Evolutionary conservation across 2,797 vertebrate genomes (phyloP), one percentile per base, ranked within the genome.

Genomic region (Cercopithecus diana): DNA sequence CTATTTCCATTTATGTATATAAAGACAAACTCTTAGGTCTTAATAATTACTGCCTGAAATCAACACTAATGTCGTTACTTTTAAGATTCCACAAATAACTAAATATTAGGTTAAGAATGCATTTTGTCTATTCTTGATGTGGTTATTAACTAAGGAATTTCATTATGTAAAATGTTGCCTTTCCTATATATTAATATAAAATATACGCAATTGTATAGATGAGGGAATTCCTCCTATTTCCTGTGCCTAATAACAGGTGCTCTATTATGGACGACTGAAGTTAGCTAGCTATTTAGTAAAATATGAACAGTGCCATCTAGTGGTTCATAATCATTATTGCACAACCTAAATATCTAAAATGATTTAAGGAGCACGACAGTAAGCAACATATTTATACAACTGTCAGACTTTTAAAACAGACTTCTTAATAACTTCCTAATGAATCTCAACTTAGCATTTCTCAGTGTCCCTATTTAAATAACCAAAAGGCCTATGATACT

Each of bases 271-370:
- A 30, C 93, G 80, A 89, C 96, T 97, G 93, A 96, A 30, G 0
- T 4, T 14, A 48, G 1, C 86, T 81, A 48, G 43, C 88, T 48
- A 83, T 58, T 96, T 80, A 95, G 90, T 96, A 90, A 98, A 98
- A 98, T 9, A 43, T 81, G 77, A 96, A 90, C 95, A 73, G 97
- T 98, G 99, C 99, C 99, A 98, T 98, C 99, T 99, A 98, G 98
- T 98, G 99, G 98, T 75, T 0, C 6, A 26, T 10, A 24, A 1
- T 77, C 28, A 67, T 61, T 48, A 95, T 64, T 93, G 72, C 95
- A 93, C 30, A 36, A 64, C 28, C 24, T 77, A 81, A 75, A 52
- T 52, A n/a, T 72, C 85, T 55, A 6, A 39, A 92, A 61, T 45
- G 43, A 88, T 57, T 96, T 89, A 17, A 72, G 41, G 15, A 61